Evolutionary conservation across 2,797 vertebrate genomes (phyloP).

Genomic region (Coregonus sp.): DNA sequence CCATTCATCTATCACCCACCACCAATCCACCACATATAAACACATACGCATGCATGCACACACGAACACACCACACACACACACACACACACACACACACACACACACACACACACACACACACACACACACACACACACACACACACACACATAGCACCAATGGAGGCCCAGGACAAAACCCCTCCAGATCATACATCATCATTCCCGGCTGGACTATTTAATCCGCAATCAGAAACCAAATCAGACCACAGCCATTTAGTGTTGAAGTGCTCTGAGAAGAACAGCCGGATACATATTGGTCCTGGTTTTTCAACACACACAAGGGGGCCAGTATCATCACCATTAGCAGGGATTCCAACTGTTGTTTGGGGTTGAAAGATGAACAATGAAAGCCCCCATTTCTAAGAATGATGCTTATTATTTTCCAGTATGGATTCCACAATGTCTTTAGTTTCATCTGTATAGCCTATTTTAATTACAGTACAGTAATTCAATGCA

Average conservation of each 20-base stretch:
- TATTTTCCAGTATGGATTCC: slow-evolving; percentile 46
- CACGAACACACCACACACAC: too few relatives aligned
- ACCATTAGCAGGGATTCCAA: slow-evolving; percentile 45
- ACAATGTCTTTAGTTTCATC: slow-evolving; percentile 5
- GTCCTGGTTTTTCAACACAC: slow-evolving; percentile 50
- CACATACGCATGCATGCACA: neutral
- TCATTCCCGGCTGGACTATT: slow-evolving; percentile 62
- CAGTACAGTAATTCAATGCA: neutral
- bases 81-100: too few relatives aligned
- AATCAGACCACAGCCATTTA: slow-evolving; percentile 46
- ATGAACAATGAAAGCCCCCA: slow-evolving; percentile 19
- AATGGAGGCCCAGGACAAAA: slow-evolving; percentile 47
- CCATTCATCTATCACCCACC: slow-evolving; percentile 47
- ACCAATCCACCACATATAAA: slow-evolving; percentile 47
- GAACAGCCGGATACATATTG: slow-evolving; percentile 54
- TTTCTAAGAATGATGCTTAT: slow-evolving; percentile 27
- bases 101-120: too few relatives aligned
- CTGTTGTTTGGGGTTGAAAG: slow-evolving; percentile 45
- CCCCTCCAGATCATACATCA: slow-evolving; percentile 69
- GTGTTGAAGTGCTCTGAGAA: slow-evolving; percentile 38
- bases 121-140: too few relatives aligned
- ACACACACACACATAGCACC: slow-evolving; percentile 11
- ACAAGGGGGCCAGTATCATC: slow-evolving; percentile 40
- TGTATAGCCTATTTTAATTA: neutral
- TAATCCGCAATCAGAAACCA: slow-evolving; percentile 65